Conservation (phyloP, 2,888 invertebrate species). For the Zeuzera pyrina region DNA sequence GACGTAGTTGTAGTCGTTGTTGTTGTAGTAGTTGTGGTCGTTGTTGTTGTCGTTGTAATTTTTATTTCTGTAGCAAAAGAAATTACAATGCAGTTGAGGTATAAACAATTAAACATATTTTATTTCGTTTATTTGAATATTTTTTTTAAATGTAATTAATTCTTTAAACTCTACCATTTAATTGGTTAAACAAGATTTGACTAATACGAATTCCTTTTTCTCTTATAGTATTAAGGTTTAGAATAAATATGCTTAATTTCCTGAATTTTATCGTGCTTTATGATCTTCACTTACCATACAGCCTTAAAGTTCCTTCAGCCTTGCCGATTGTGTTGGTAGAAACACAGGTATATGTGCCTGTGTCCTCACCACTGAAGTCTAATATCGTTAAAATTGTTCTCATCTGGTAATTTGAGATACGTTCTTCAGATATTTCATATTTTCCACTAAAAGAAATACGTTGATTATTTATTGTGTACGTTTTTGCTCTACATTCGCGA, state of each 20-base stretch:
- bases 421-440: conserved; percentile 76
- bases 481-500: too few relatives aligned
- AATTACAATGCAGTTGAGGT: neutral
- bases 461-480: too few relatives aligned
- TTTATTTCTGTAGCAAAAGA: neutral
- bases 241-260: too few relatives aligned
- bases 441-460: conserved; percentile 72
- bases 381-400: conserved; percentile 75
- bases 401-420: conserved; percentile 74
- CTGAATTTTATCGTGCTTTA: too few relatives aligned
- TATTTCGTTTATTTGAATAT: too few relatives aligned
- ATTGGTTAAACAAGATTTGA: too few relatives aligned
- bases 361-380: conserved; percentile 73
- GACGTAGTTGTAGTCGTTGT: conserved; percentile 56
- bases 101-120: conserved; percentile 2
- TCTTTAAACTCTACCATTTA: too few relatives aligned
- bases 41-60: conserved; percentile 58
- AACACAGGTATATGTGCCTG: conserved; percentile 80
- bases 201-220: too few relatives aligned
- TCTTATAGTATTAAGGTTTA: too few relatives aligned
- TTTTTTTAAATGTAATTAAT: too few relatives aligned
- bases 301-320: conserved; percentile 77
- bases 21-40: conserved; percentile 55
- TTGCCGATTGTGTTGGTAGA: conserved; percentile 81
- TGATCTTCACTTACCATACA: conserved; percentile 77